These are phyloP conservation scores for Aradus depressus DNA, from an alignment of 2,888 invertebrate genomes.

Conservation along the genomic window DNA sequence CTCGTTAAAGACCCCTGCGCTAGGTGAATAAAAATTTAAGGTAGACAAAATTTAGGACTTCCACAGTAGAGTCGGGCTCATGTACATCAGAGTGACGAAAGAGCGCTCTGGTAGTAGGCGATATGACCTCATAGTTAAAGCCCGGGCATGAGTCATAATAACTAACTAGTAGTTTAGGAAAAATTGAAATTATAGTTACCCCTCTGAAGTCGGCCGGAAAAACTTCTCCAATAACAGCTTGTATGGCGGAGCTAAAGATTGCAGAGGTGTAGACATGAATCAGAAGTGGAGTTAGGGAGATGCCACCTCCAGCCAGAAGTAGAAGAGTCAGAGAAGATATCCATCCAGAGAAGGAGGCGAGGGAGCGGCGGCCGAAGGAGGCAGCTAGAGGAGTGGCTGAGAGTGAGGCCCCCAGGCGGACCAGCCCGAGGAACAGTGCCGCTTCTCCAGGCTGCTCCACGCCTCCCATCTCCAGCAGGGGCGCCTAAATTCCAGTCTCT, in stretches of 20 bases:
- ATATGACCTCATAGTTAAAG: no score
- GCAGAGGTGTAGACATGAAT: conserved; percentile 8
- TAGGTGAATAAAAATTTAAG: no score
- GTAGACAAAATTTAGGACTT: no score
- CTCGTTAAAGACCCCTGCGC: no score
- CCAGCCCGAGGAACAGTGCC: conserved; percentile 3
- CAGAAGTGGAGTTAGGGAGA: conserved; percentile 2
- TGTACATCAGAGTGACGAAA: no score
- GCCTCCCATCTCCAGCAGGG: background rate
- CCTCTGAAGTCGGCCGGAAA: conserved; percentile 8
- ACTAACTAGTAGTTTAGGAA: no score
- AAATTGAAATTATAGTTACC: background rate
- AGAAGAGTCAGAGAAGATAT: conserved; percentile 5
- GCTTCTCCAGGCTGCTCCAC: background rate
- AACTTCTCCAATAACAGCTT: conserved; percentile 3
- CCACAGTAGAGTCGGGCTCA: no score
- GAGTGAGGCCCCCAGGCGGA: background rate
- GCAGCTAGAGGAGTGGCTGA: conserved; percentile 4
- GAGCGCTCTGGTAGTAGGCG: no score
- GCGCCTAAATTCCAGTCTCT: no score
- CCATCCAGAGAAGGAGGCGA: conserved; percentile 1
- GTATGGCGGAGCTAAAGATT: conserved; percentile 6
- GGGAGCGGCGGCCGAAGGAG: background rate
- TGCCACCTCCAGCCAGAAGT: background rate
- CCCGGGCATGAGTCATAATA: no score